These are phyloP conservation scores for Trichomalopsis sarcophagae DNA, from an alignment of 1,140 invertebrate genomes.

Conservation along the genomic window DNA sequence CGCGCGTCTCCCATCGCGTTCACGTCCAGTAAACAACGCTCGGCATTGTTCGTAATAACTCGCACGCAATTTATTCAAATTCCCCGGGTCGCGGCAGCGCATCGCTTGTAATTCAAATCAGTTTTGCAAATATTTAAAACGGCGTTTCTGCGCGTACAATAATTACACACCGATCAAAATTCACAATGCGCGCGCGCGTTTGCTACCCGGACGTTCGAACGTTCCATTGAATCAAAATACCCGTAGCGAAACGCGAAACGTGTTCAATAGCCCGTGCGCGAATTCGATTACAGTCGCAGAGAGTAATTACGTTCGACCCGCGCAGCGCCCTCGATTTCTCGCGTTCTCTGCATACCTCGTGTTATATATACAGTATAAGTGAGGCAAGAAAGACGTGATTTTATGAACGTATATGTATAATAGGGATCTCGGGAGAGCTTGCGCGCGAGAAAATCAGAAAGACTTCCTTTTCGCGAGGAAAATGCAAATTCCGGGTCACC, in stretches of 20 bases:
- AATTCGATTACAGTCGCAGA: constrained; percentile 40
- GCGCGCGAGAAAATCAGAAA: background rate
- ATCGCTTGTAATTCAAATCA: background rate
- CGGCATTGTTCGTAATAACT: too few relatives aligned
- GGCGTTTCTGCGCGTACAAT: background rate
- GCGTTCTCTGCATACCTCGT: background rate
- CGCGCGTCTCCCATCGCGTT: too few relatives aligned
- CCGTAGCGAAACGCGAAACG: too few relatives aligned
- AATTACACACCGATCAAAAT: constrained; percentile 48
- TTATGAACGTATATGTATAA: too few relatives aligned
- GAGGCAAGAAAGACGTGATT: background rate
- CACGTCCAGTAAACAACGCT: too few relatives aligned
- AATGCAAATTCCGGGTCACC: background rate
- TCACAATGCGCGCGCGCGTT: constrained; percentile 28
- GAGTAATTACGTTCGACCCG: background rate
- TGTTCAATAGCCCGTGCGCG: constrained; percentile 29
- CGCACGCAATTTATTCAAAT: too few relatives aligned
- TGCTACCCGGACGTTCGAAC: too few relatives aligned
- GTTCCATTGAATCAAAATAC: background rate
- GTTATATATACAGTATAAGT: too few relatives aligned
- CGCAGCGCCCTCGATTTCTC: background rate
- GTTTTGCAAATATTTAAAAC: background rate
- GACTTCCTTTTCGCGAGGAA: background rate
- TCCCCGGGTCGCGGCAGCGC: too few relatives aligned
- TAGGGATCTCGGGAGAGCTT: background rate